These are phyloP conservation scores for Eueremaeus valkanovi DNA, from an alignment of 2,888 invertebrate species.

Conservation along the genomic window DNA sequence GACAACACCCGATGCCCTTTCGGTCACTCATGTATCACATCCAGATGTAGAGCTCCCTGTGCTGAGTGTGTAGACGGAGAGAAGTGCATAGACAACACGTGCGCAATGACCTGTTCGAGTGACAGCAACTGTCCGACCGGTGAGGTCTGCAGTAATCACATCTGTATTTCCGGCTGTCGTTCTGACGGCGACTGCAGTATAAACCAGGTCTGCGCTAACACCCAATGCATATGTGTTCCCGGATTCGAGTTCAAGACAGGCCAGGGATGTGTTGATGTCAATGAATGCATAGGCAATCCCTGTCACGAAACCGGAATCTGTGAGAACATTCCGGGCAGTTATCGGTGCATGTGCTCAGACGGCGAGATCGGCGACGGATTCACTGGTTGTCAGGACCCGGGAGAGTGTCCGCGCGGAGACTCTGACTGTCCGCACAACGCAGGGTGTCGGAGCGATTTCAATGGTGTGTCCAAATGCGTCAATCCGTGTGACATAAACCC, in stretches of 20 bases:
- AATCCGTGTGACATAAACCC: constrained; percentile 50
- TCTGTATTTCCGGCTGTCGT: constrained; percentile 68
- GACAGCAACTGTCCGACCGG: constrained; percentile 85
- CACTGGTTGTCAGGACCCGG: constrained; percentile 56
- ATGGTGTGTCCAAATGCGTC: constrained; percentile 48
- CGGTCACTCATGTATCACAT: constrained; percentile 68
- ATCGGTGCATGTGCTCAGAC: constrained; percentile 65
- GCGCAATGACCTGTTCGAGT: constrained; percentile 72
- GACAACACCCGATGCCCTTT: constrained; percentile 65
- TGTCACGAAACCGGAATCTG: constrained; percentile 78
- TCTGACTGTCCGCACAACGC: constrained; percentile 53
- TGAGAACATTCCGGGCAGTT: constrained; percentile 71
- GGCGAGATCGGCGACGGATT: constrained; percentile 65
- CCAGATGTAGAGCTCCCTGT: constrained; percentile 50
- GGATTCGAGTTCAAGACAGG: constrained; percentile 68
- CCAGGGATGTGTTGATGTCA: constrained; percentile 62
- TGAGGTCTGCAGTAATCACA: constrained; percentile 59
- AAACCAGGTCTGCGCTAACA: constrained; percentile 60
- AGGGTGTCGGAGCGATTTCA: constrained; percentile 57
- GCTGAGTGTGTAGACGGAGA: constrained; percentile 48
- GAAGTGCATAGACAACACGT: constrained; percentile 47
- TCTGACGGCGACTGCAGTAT: constrained; percentile 72
- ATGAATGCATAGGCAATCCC: constrained; percentile 55
- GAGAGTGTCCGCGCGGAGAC: constrained; percentile 55
- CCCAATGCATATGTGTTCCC: constrained; percentile 52